Conservation (phyloP, 2,888 invertebrate species). For the Desoria tigrina region DNA sequence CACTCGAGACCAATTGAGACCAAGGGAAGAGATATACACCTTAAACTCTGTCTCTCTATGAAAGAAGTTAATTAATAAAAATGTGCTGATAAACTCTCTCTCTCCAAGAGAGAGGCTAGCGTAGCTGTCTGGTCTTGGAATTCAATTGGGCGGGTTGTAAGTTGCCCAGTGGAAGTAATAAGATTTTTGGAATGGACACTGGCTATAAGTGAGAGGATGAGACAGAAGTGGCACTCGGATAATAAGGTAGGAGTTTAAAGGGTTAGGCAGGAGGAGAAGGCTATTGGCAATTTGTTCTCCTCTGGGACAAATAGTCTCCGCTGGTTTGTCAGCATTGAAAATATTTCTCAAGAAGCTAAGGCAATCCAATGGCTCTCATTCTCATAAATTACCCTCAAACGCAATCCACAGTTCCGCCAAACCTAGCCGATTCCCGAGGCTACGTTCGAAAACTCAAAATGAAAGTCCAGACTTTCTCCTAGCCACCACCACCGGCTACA, state of each 20-base stretch:
- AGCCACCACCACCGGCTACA: conserved; percentile 4
- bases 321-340: conserved; percentile 12
- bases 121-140: background rate
- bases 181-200: conserved; percentile 3
- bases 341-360: conserved; percentile 9
- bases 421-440: too few species aligned
- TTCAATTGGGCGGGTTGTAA: conserved; percentile 7
- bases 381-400: conserved; percentile 24
- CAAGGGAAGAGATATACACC: too few species aligned
- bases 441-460: too few species aligned
- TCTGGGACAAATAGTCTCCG: conserved; percentile 26
- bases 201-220: conserved; percentile 1
- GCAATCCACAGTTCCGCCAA: conserved; percentile 13
- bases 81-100: conserved; percentile 9
- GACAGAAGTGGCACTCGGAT: conserved; percentile 7
- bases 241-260: conserved; percentile 27
- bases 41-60: too few species aligned
- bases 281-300: conserved; percentile 31
- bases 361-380: conserved; percentile 22
- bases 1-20: too few species aligned
- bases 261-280: conserved; percentile 7
- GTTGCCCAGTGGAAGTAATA: conserved; percentile 2
- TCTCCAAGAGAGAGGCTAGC: background rate
- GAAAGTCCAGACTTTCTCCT: background rate
- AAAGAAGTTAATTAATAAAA: conserved; percentile 12